These are phyloP conservation scores for Sebastes melanostomus DNA, from an alignment of 2,797 vertebrate species.

Conservation along the genomic window DNA sequence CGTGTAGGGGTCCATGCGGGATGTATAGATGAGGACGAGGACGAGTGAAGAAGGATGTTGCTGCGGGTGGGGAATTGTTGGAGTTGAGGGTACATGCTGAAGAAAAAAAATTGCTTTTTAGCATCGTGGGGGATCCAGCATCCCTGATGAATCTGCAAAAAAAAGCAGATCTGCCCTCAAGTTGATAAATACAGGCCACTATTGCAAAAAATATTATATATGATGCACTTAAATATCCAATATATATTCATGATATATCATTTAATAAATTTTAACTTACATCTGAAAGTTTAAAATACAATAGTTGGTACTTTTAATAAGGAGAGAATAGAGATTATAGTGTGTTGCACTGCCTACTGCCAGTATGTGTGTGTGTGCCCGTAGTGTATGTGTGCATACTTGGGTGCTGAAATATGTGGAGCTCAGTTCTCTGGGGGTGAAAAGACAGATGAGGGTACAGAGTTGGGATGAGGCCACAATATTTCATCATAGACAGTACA, in stretches of 20 bases:
- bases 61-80: slow-evolving; percentile 15
- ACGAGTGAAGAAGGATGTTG: slow-evolving; percentile 12
- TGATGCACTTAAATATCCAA: background rate
- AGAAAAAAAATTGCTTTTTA: background rate
- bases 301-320: background rate
- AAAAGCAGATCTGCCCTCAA: slow-evolving; percentile 24
- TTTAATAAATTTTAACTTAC: background rate
- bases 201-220: background rate
- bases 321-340: background rate
- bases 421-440: slow-evolving; percentile 71
- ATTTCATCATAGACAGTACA: slow-evolving; percentile 78
- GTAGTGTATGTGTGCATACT: slow-evolving; percentile 1
- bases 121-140: slow-evolving; percentile 29
- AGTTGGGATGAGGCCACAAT: slow-evolving; percentile 65
- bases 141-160: slow-evolving; percentile 27
- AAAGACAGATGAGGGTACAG: slow-evolving; percentile 77
- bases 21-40: slow-evolving; percentile 1
- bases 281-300: background rate
- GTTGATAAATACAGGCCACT: background rate
- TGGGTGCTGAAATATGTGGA: slow-evolving; percentile 68
- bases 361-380: background rate
- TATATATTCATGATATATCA: background rate
- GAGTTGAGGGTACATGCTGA: background rate
- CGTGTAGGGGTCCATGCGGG: background rate
- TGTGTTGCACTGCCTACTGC: background rate